These are phyloP conservation scores for Poliocrania exsul DNA, from an alignment of 2,797 vertebrate species.

Conservation along the genomic window DNA sequence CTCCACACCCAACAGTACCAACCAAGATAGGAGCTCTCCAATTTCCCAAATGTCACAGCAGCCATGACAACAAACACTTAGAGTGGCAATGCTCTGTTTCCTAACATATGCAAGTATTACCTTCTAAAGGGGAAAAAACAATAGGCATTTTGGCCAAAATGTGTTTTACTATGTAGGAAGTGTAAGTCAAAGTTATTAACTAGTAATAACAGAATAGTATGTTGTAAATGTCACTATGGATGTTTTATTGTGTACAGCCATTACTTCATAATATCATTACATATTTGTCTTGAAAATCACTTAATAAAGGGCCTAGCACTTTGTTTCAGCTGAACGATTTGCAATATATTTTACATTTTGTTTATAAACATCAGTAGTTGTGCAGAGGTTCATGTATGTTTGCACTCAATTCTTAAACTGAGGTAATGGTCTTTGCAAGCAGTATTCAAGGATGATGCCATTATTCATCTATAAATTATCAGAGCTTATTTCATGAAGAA, in stretches of 20 bases:
- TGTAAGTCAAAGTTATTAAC: background rate
- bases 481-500: background rate
- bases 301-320: background rate
- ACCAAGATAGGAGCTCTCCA: background rate
- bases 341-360: background rate
- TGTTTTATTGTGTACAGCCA: background rate
- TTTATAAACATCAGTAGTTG: background rate
- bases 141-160: background rate
- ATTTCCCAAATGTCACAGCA: background rate
- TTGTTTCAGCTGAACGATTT: constrained; percentile 1
- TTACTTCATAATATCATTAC: background rate
- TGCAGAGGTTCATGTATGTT: background rate
- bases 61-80: background rate
- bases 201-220: background rate
- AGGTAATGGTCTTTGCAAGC: background rate
- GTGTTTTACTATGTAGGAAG: background rate
- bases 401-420: background rate
- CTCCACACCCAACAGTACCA: background rate
- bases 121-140: fast-evolving
- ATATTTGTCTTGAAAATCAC: background rate
- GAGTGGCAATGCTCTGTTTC: background rate
- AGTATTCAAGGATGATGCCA: background rate
- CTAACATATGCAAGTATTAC: background rate
- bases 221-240: background rate
- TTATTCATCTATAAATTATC: background rate